Conservation (phyloP, 2,888 invertebrate genomes). For the Platycheirus albimanus region DNA sequence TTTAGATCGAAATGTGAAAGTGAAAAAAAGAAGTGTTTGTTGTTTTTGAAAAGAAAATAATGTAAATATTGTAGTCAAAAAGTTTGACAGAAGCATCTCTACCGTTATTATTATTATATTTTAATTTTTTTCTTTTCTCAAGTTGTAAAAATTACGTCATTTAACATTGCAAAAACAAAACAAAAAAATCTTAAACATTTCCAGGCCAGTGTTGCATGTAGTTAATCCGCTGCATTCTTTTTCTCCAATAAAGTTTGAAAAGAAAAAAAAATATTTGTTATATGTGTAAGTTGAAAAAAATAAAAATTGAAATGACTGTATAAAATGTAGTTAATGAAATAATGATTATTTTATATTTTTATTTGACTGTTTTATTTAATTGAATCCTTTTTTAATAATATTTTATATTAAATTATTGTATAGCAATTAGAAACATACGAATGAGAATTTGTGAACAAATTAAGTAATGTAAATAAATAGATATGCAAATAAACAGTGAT, state of each 20-base stretch:
- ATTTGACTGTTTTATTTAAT: conserved; percentile 73
- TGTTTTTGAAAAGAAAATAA: neutral
- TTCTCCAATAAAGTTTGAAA: conserved; percentile 31
- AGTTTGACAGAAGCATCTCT: neutral
- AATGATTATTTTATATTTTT: conserved; percentile 40
- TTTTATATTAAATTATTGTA: conserved; percentile 70
- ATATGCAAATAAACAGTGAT: conserved; percentile 68
- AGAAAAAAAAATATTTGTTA: conserved; percentile 65
- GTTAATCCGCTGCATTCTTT: conserved; percentile 39
- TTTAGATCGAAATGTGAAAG: conserved; percentile 15
- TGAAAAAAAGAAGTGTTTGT: conserved; percentile 4
- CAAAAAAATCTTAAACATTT: conserved; percentile 37
- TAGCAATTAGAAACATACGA: conserved; percentile 47
- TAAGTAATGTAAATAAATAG: conserved; percentile 58
- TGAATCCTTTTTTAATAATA: conserved; percentile 54
- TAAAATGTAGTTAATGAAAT: conserved; percentile 65
- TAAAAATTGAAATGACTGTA: conserved; percentile 68
- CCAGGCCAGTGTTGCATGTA: conserved; percentile 67
- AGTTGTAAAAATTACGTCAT: conserved; percentile 52
- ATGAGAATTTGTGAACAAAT: conserved; percentile 58
- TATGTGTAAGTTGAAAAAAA: conserved; percentile 63
- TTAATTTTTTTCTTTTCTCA: conserved; percentile 7
- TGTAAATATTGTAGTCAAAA: conserved; percentile 1
- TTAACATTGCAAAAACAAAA: conserved; percentile 6
- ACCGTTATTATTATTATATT: conserved; percentile 18